Evolutionary conservation across 2,888 invertebrate species (phyloP), one percentile per base, ranked within the genome.

Genomic region (Lordiphosa andalusiaca): DNA sequence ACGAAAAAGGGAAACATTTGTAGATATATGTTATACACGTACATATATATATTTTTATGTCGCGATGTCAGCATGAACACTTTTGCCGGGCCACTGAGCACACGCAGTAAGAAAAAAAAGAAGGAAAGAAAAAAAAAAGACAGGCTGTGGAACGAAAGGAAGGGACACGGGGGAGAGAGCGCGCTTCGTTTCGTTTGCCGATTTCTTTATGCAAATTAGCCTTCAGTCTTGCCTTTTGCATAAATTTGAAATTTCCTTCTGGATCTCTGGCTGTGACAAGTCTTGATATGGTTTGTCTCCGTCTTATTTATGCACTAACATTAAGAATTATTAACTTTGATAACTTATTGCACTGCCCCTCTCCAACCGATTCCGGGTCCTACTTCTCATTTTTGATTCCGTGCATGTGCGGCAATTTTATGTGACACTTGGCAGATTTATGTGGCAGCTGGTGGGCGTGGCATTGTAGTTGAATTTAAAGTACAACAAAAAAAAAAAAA

Each of bases 311-410:
- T 81, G 81, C 84, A 81, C 80, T 73, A 77, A 84, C 80, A 84
- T 84, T 84, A 84, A 69, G 80, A 84, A 81, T 81, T 81, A 81
- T 81, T 81, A 84, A 81, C 84, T 81, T 77, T 81, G 80, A 81
- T 81, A 81, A 81, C 71, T 81, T 81, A 80, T 83, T 72, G 74
- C 78, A 78, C 77, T 71, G 73, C 61, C 44, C 21, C 53, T 53
- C 49, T 49, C 16, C 58, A 50, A 50, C 47, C 41, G 47, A 44
- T 39, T 16, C 37, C 50, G 9, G 12, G 30, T 51, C 37, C 35
- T 63, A 55, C 58, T 67, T 77, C 73, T 60, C 82, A 81, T 76
- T 82, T 82, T 78, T 75, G 77, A 82, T 78, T 82, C 81, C 61
- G 72, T 74, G 63, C 78, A 84, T 81, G 81, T 81, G 82, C 84